Conservation (phyloP, 2,113 vertebrate genomes). For the Neolamprologus sp. region DNA sequence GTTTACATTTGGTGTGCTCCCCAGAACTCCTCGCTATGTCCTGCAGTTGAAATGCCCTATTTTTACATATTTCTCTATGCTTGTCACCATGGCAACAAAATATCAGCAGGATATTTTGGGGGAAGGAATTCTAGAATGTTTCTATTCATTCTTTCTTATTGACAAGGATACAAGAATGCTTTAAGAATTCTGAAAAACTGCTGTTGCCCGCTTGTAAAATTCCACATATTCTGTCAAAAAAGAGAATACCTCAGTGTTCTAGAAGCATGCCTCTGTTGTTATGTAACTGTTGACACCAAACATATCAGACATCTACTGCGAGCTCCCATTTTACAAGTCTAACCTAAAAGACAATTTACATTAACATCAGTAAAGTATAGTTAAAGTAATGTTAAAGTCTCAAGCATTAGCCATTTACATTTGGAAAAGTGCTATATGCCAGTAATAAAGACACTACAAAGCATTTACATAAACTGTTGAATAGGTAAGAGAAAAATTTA, state of each 20-base stretch:
- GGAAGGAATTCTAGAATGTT: neutral
- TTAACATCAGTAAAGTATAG: neutral
- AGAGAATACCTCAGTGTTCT: neutral
- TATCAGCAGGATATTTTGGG: neutral
- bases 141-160: neutral
- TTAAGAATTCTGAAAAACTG: neutral
- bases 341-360: neutral
- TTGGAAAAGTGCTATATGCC: neutral
- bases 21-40: neutral
- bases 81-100: neutral
- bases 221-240: neutral
- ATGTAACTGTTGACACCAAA: neutral
- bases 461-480: neutral
- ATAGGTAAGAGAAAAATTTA: neutral
- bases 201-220: neutral
- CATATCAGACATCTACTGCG: neutral
- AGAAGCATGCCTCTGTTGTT: slow-evolving; percentile 24
- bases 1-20: accelerated
- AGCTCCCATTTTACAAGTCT: neutral
- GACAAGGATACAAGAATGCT: neutral
- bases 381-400: neutral
- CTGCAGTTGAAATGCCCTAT: neutral
- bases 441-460: neutral
- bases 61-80: neutral
- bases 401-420: neutral